Evolutionary conservation across 2,113 vertebrate genomes (phyloP).

Genomic region (Siniperca knerii): DNA sequence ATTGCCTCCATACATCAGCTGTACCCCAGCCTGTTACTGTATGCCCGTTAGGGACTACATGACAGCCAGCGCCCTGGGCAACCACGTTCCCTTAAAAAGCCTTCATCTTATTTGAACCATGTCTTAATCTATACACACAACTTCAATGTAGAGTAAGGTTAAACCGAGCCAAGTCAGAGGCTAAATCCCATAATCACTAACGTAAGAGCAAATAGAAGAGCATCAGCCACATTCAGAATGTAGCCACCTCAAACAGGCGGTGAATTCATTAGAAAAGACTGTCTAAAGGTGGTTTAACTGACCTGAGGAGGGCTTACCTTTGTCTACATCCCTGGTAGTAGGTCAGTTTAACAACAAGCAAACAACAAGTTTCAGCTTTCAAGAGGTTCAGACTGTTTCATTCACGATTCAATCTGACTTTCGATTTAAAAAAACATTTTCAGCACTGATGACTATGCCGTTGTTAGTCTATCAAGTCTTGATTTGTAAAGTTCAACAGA

Average conservation of each 20-base stretch:
- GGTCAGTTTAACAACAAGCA: no score
- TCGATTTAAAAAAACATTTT: no score
- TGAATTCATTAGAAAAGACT: no score
- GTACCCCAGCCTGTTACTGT: no score
- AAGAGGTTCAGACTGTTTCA: no score
- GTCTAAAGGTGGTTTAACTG: not conserved
- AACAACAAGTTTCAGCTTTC: no score
- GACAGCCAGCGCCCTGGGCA: not conserved
- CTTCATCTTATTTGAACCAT: not conserved
- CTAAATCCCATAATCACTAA: not conserved
- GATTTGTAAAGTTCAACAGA: no score
- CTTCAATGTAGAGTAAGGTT: not conserved
- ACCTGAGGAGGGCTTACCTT: not conserved
- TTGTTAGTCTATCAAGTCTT: no score
- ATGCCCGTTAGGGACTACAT: not conserved
- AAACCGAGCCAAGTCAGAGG: not conserved
- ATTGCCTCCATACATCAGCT: not conserved
- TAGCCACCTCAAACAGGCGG: not conserved
- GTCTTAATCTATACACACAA: not conserved
- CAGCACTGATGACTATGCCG: no score
- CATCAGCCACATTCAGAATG: not conserved
- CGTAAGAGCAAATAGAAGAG: not conserved
- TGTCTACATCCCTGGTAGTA: no score
- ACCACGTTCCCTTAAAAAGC: not conserved
- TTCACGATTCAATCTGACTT: no score